Base-by-base conservation (phyloP, 2,113 vertebrate species). In the Platanista minor region DNA sequence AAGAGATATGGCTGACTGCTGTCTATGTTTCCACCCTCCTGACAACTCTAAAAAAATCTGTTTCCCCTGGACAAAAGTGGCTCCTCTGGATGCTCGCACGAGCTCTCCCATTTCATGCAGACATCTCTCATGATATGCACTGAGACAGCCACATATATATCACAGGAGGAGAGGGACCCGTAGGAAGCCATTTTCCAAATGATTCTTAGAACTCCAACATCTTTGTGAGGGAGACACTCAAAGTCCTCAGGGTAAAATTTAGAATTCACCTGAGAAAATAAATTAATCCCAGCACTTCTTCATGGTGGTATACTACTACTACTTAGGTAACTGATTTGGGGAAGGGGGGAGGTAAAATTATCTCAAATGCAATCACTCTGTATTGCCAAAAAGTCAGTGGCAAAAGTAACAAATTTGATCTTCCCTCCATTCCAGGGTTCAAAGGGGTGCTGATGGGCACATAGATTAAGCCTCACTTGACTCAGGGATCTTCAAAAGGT, bases 271-370 rank as follows among this genome's bases (percentile, higher is more conserved):
- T 94, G 49, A 97, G 72, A 93, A 97, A 98, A 97, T 97, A 87
- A 97, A 97, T 95, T 85, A 95, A 98, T 81, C 93, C 96, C 95
- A 97, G 83, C 94, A 96, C 61, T 97, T 98, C 97, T 93, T 96
- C 77, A 82, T 94, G 96, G 90, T 92, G 90, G 87, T 15, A 71
- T 85, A 96, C 71, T 97, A 97, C 95, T 87, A 97, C 66, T 97
- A 98, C 59, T 84, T 71, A 85, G 75, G 95, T n/a, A 61, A 57
- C 96, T 97, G 66, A 83, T 95, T 81, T 95, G 94, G 8, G 49
- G 49, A 15, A 17, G 15, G 49, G 49, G 49, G 52, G 15, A 52
- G n/a, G 31, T 90, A 29, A 74, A 90, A 62, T 54, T 74, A 89
- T 10, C 94, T 95, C 52, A 84, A 92, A 91, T 12, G 77, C 82